Percentiles rank a stretch among this genome's conserved stretches.
These are phyloP conservation scores for Acridotheres tristis DNA, from an alignment of 2,797 vertebrate species.

Conservation along the genomic window DNA sequence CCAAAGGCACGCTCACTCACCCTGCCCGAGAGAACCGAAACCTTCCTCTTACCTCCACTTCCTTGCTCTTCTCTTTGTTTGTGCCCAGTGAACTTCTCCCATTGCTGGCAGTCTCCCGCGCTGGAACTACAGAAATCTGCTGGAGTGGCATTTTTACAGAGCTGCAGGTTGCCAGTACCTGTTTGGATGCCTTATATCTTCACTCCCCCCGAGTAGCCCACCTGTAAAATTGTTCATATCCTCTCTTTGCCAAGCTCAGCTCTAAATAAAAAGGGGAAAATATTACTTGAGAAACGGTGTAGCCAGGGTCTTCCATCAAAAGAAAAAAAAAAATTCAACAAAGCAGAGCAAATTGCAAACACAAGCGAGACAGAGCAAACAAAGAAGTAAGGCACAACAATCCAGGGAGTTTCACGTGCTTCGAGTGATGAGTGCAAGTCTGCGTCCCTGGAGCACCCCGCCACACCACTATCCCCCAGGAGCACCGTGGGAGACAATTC, in stretches of 20 bases:
- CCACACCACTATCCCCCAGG: conserved; percentile 38
- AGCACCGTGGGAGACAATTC: conserved; percentile 75
- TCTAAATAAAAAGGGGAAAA: conserved; percentile 75
- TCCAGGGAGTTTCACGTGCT: conserved; percentile 45
- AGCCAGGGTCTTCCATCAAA: conserved; percentile 41
- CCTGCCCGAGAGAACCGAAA: background rate
- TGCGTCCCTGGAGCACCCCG: conserved; percentile 50
- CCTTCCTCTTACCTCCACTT: conserved; percentile 81
- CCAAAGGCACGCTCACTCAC: background rate
- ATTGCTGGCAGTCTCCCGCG: conserved; percentile 82
- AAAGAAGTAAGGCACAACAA: conserved; percentile 42
- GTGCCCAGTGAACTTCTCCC: conserved; percentile 82
- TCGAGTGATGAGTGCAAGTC: conserved; percentile 49
- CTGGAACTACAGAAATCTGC: conserved; percentile 92
- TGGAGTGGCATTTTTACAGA: conserved; percentile 89
- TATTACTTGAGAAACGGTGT: conserved; percentile 64
- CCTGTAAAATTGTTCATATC: conserved; percentile 79
- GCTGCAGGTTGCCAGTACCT: conserved; percentile 72
- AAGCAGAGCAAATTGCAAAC: conserved; percentile 4
- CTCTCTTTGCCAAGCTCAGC: conserved; percentile 74
- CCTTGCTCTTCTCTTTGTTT: conserved; percentile 89
- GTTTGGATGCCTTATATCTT: conserved; percentile 74
- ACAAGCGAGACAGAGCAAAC: background rate
- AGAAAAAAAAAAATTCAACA: background rate
- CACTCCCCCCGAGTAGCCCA: conserved; percentile 74